phyloP scores from a whole-genome alignment of 2,113 vertebrate genomes.

The Cettia cetti region DNA sequence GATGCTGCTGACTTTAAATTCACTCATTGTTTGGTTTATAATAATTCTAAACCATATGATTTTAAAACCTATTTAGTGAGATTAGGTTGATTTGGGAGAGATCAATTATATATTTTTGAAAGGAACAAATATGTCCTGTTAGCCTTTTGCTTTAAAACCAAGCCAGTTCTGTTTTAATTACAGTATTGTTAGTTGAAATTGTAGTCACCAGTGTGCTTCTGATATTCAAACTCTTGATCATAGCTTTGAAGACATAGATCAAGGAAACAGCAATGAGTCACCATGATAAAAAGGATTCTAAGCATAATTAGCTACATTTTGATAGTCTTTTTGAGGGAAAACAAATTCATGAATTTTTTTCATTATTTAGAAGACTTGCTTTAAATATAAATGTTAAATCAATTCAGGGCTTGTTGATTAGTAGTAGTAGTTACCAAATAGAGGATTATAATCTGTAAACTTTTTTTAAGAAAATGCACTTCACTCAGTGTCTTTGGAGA shows the following conservation, averaged over 20 bases:
- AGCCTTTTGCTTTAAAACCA: constrained; percentile 37
- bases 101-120: neutral
- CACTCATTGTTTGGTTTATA: neutral
- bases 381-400: constrained; percentile 31
- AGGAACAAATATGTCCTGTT: neutral
- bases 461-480: neutral
- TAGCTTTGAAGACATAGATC: constrained; percentile 66
- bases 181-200: constrained; percentile 52
- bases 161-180: constrained; percentile 54
- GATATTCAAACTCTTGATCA: constrained; percentile 55
- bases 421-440: neutral
- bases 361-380: constrained; percentile 42
- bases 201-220: constrained; percentile 49
- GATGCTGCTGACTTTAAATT: neutral
- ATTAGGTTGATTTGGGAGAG: neutral
- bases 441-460: constrained; percentile 8
- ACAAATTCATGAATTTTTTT: neutral
- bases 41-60: neutral
- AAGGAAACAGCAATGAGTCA: constrained; percentile 49
- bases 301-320: constrained; percentile 60
- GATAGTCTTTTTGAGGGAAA: constrained; percentile 23
- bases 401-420: constrained; percentile 41
- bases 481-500: neutral
- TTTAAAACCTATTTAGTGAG: neutral
- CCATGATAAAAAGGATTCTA: constrained; percentile 66